These are phyloP conservation scores for Tenthredo notha DNA, from an alignment of 2,888 invertebrate genomes.

Conservation along the genomic window DNA sequence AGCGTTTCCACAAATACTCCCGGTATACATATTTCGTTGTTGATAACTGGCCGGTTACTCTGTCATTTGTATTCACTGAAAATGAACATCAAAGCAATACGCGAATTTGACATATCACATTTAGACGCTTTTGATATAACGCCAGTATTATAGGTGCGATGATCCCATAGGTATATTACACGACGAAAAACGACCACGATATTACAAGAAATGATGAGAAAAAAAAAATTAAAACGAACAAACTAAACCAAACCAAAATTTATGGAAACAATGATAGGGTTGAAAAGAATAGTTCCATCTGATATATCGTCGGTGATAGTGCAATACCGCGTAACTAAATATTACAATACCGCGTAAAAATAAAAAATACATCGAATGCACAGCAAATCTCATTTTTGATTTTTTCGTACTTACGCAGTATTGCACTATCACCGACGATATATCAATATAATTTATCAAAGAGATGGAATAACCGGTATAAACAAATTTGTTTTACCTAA, in stretches of 20 bases:
- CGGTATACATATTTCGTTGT: slow-evolving; percentile 1
- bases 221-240: background rate
- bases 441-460: background rate
- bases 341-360: too few relatives aligned
- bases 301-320: too few relatives aligned
- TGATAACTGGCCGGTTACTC: background rate
- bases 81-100: background rate
- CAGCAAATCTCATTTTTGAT: too few relatives aligned
- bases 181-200: background rate
- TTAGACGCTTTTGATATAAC: background rate
- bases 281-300: background rate
- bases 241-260: background rate
- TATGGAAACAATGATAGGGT: background rate
- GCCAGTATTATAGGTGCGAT: background rate
- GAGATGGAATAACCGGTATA: background rate
- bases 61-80: background rate
- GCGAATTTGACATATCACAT: background rate
- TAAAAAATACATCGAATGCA: too few relatives aligned
- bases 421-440: too few relatives aligned
- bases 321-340: too few relatives aligned
- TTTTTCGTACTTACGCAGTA: too few relatives aligned
- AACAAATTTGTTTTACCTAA: background rate
- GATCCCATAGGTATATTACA: background rate
- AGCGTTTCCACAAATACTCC: too few relatives aligned
- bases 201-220: background rate